Base-by-base conservation (phyloP, 1,140 invertebrate species). In the Helicoverpa armigera region DNA sequence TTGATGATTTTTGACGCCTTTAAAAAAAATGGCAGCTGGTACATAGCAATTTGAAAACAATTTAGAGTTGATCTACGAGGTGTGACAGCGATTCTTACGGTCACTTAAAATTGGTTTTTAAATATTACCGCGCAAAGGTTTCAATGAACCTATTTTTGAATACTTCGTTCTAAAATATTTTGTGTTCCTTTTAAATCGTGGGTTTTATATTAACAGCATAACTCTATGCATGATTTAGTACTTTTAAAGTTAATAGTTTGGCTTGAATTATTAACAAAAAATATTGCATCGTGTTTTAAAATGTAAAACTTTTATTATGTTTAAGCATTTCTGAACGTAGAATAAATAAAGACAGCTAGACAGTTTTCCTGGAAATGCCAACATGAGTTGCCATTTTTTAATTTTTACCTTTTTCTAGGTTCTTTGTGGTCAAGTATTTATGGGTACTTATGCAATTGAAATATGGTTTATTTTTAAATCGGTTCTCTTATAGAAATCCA, bases 261-360 rank as follows among this genome's bases (percentile, higher is more conserved):
- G 1, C n/a, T 43, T 43, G 9, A 63, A 16, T n/a, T 14, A 63
- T 63, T 29, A 35, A n/a, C n/a, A 43, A 14, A 63, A 35, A 63
- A 11, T 13, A 14, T 31, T 23, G 23, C 2, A 31, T 13, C n/a
- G 3, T 54, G 3, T 35, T 35, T 3, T 35, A 35, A 35, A 0
- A 53, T 29, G 23, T 70, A 10, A 23, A 53, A 14, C 2, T 10
- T n/a, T 51, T 12, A 16, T n/a, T 14, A 43, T 35, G 5, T 75
- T 60, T 61, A 2, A 29, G 11, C 18, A 16, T 60, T 56, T 58
- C 54, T 29, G 29, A 75, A 75, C 72, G 72, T 60, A 50, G 11
- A 48, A 60, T 56, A 75, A 18, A 75, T 75, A 75, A 56, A 74
- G 72, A 75, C 72, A 75, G 53, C 54, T 23, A 67, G 63, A 67